Base-by-base conservation (phyloP, 2,888 invertebrate genomes). In the Xanthia togata region DNA sequence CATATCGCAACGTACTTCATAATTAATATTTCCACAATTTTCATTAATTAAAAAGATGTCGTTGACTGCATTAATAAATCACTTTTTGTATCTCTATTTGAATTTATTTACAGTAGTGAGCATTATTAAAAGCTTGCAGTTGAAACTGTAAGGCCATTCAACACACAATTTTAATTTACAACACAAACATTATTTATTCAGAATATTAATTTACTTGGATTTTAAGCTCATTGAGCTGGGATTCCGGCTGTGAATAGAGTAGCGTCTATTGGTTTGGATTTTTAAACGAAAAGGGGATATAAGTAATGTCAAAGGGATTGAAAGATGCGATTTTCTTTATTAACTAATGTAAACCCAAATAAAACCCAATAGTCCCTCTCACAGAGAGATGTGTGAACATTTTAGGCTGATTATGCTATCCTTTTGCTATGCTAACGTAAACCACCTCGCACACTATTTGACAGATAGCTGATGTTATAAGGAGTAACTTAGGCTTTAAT, bases 1-100 rank as follows among this genome's bases (percentile, higher is more conserved):
- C 41, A 70, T 44, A 68, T 65, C 20, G 38, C 11, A 70, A 59
- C 20, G 14, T n/a, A 31, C 70, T 70, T 53, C 35, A 60, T 77
- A 72, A 73, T 71, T 59, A 73, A 73, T 68, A 74, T 65, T 31
- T 57, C 14, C 20, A 47, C 53, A 65, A 69, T 73, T 64, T 74
- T 35, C 73, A 81, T 81, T 83, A 74, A 84, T 84, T 84, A 81
- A 83, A 81, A 83, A 83, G 8, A 65, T 74, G 47, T 62, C 81
- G 73, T 31, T 65, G 26, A 72, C 65, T 78, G 69, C 78, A 72
- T 59, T 63, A 67, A 84, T 84, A 84, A 78, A 81, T 83, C 78
- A 74, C 64, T 65, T 57, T 41, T 55, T 41, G 55, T 60, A 62
- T 63, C 60, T 70, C 59, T 70, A 81, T 77, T 78, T 62, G 64